These are phyloP conservation scores for Yoshiicerus persimilis DNA, from an alignment of 1,140 invertebrate genomes.

Conservation along the genomic window DNA sequence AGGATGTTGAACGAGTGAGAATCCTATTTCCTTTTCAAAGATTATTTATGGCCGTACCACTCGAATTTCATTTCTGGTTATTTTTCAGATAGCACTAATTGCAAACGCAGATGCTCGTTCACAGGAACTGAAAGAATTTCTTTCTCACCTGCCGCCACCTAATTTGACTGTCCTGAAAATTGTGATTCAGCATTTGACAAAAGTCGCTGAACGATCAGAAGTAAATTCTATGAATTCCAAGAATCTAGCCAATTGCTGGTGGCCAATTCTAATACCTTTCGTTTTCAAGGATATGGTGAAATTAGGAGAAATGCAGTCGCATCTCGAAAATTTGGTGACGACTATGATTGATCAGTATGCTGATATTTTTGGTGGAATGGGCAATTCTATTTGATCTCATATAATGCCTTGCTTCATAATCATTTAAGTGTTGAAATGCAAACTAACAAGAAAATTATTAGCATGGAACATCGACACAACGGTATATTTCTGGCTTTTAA, in stretches of 20 bases:
- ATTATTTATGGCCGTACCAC: slow-evolving; percentile 59
- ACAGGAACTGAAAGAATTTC: slow-evolving; percentile 65
- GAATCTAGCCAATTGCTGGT: slow-evolving; percentile 67
- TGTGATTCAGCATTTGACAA: slow-evolving; percentile 44
- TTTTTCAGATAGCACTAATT: neutral
- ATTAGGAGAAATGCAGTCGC: slow-evolving; percentile 89
- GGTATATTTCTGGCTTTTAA: too few species aligned
- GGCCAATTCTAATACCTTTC: slow-evolving; percentile 92
- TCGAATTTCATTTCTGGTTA: slow-evolving; percentile 44
- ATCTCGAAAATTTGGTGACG: slow-evolving; percentile 91
- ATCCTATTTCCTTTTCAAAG: too few species aligned
- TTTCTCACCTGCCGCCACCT: slow-evolving; percentile 36
- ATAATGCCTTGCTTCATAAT: too few species aligned
- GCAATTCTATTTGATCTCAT: slow-evolving; percentile 52
- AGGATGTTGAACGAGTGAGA: slow-evolving; percentile 71
- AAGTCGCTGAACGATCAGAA: slow-evolving; percentile 56
- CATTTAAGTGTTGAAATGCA: too few species aligned
- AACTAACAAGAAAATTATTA: too few species aligned
- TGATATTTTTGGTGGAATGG: slow-evolving; percentile 90
- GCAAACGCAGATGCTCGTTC: slow-evolving; percentile 83
- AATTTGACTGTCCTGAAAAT: slow-evolving; percentile 42
- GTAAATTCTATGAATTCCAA: slow-evolving; percentile 61
- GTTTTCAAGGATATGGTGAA: slow-evolving; percentile 91
- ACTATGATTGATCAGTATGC: slow-evolving; percentile 96
- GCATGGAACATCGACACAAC: too few species aligned